Evolutionary conservation across 2,888 invertebrate genomes (phyloP), one percentile per base, ranked within the genome.

Genomic region (Philopedon plagiatum): DNA sequence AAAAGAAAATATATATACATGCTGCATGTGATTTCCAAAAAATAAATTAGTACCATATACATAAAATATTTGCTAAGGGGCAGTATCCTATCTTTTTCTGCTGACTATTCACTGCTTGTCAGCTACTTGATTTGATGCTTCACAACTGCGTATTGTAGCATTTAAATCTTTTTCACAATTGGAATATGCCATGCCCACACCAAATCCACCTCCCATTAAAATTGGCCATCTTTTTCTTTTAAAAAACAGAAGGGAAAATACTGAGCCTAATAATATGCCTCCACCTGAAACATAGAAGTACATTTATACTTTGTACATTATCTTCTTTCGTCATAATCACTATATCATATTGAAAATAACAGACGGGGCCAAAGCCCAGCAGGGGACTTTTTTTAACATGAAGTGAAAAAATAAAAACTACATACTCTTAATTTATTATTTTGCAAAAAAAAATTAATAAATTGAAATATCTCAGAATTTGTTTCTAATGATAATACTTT

Each of bases 111-210:
- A 60, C 49, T 60, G 32, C 65, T 64, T 65, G 21, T 56, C 46
- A 9, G 63, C 23, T 1, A n/a, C 23, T 54, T 41, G 15, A 39
- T 26, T 54, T 34, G 49, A 39, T 11, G 66, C 37, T 23, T 74
- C 75, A 73, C 78, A 78, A 56, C 70, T 71, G 61, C 73, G 73
- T 61, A 78, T 57, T 58, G 85, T 82, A 26, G 83, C 82, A 78
- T 89, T 89, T 49, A 90, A 79, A 76, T 91, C 91, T 81, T 90
- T 87, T 86, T 96, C 93, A 85, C 96, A 97, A 86, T 96, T 95
- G 63, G 94, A 90, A 87, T 93, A 94, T 56, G 96, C 96, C 87
- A 95, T 91, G 58, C 98, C 98, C 80, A 97, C 86, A 39, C 98
- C 98, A 83, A 96, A 91, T 63, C 97, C 97, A 76, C 93, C 90